These are phyloP conservation scores for Phrixothrix hirtus DNA, from an alignment of 2,888 invertebrate genomes.

Conservation along the genomic window DNA sequence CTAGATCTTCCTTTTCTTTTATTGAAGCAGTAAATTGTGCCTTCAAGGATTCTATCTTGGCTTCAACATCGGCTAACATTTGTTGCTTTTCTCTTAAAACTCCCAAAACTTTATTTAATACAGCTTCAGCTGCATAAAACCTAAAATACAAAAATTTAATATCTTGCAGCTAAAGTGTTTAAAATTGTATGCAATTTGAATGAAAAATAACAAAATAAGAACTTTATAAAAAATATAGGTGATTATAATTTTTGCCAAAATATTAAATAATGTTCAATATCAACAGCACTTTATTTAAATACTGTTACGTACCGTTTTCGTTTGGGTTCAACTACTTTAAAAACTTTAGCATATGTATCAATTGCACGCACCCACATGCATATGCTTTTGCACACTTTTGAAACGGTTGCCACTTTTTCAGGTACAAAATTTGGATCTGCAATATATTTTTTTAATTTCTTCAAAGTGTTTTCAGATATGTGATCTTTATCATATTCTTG, in stretches of 20 bases:
- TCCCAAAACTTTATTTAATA: constrained; percentile 75
- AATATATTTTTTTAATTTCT: constrained; percentile 81
- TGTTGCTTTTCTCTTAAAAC: constrained; percentile 79
- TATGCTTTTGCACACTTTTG: constrained; percentile 86
- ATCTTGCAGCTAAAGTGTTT: not conserved
- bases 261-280: no score
- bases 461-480: constrained; percentile 74
- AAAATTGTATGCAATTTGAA: no score
- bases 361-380: constrained; percentile 93
- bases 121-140: constrained; percentile 76
- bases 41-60: constrained; percentile 61
- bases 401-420: constrained; percentile 80
- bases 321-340: constrained; percentile 86
- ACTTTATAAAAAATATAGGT: no score
- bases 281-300: no score
- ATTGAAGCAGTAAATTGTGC: constrained; percentile 72
- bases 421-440: constrained; percentile 86
- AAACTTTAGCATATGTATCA: constrained; percentile 86
- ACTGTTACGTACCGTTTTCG: constrained; percentile 66
- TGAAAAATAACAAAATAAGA: no score
- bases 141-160: constrained; percentile 58
- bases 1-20: constrained; percentile 73
- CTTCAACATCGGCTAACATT: constrained; percentile 80
- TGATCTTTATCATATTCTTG: constrained; percentile 87
- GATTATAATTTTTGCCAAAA: no score